phyloP scores from a whole-genome alignment of 2,797 vertebrate genomes.

The Kryptolebias ocellatus region DNA sequence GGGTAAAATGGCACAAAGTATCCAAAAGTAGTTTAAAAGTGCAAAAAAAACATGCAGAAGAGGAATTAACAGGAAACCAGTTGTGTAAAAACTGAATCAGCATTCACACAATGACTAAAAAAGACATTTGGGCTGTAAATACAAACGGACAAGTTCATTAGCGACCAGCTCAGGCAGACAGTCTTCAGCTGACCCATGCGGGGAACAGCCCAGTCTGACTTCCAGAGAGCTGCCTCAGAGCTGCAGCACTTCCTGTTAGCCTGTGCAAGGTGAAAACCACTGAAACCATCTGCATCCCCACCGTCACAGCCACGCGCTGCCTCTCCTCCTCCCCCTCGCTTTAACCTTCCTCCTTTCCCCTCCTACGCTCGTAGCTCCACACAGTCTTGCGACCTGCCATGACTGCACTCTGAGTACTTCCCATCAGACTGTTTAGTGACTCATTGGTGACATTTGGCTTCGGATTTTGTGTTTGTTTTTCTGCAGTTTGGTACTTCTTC shows the following conservation, averaged over 20 bases:
- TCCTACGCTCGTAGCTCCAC: conserved; percentile 37
- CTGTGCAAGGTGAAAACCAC: conserved; percentile 52
- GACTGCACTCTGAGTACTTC: conserved; percentile 38
- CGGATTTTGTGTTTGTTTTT: conserved; percentile 14
- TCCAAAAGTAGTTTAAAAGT: too few relatives aligned
- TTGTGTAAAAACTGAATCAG: conserved; percentile 15
- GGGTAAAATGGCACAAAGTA: too few relatives aligned
- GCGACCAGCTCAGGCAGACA: conserved; percentile 20
- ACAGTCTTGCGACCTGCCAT: conserved; percentile 33
- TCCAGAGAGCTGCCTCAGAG: conserved; percentile 30
- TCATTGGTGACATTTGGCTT: conserved; percentile 68
- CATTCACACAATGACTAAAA: neutral
- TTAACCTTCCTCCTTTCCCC: conserved; percentile 51
- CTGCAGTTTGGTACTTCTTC: conserved; percentile 35
- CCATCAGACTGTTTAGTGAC: conserved; percentile 61
- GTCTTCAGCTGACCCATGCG: conserved; percentile 33
- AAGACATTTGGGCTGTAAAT: neutral
- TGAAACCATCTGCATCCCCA: conserved; percentile 64
- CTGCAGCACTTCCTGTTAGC: conserved; percentile 65
- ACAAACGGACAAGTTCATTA: conserved; percentile 47
- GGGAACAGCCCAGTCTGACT: conserved; percentile 20
- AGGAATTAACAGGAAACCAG: too few relatives aligned
- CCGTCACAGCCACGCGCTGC: conserved; percentile 39
- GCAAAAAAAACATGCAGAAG: too few relatives aligned
- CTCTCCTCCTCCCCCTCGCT: neutral